Evolutionary conservation across 2,888 invertebrate genomes (phyloP).

Genomic region (Agrochola litura): DNA sequence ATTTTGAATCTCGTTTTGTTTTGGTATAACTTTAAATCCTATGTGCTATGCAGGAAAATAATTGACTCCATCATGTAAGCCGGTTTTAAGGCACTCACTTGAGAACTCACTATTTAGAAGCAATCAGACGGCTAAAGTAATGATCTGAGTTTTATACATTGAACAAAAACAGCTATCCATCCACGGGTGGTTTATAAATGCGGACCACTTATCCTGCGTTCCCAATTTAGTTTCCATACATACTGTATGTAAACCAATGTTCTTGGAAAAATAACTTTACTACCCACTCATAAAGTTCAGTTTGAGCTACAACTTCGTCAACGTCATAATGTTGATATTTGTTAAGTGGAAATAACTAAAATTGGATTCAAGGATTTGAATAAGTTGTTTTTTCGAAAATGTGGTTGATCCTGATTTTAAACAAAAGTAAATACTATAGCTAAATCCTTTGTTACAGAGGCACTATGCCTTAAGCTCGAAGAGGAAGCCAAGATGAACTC

Average conservation of each 20-base stretch:
- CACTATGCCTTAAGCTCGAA: conserved; percentile 96
- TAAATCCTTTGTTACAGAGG: conserved; percentile 90
- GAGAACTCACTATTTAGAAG: background rate
- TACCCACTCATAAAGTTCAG: background rate
- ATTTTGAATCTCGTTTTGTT: background rate
- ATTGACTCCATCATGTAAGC: background rate
- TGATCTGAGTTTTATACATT: background rate
- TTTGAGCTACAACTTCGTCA: background rate
- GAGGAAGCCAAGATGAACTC: conserved; percentile 98
- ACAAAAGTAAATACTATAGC: background rate
- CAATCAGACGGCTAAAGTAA: background rate
- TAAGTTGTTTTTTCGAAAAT: background rate
- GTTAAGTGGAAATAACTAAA: background rate
- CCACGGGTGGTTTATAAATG: background rate
- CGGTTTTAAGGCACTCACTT: background rate
- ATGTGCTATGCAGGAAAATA: background rate
- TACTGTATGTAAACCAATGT: background rate
- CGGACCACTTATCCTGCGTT: too few species aligned
- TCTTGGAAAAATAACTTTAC: background rate
- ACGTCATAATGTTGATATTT: background rate
- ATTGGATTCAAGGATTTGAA: background rate
- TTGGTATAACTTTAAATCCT: background rate
- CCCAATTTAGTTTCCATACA: too few species aligned
- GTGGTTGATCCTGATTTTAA: background rate
- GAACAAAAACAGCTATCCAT: background rate